Evolutionary conservation across 2,888 invertebrate species (phyloP), one percentile per base, ranked within the genome.

Genomic region (Nemapogon koenigi): DNA sequence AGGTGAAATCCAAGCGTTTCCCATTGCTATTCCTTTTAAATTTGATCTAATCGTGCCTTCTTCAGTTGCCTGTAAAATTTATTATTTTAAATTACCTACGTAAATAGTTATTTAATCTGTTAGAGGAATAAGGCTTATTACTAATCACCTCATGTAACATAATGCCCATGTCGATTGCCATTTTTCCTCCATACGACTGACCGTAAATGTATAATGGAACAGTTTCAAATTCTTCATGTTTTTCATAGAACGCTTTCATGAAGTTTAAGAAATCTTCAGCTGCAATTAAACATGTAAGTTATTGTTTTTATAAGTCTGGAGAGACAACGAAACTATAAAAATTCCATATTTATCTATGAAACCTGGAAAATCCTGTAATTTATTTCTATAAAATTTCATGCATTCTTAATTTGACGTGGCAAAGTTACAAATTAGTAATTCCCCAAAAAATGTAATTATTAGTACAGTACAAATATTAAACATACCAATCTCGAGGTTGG

Each of bases 131-230:
- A 6, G 29, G 6, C n/a, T 13, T 10, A 11, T n/a, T n/a, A 2
- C n/a, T 16, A 36, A 39, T 49, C 57, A 85, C 86, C 64, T 82
- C 71, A 40, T 71, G 55, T 59, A 87, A 78, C 38, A 69, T 58
- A 53, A 79, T 59, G 6, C 88, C 91, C 60, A 94, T 93, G 52
- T 91, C 91, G 1, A 89, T 85, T 0, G 91, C 89, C 93, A 94
- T 94, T 73, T 95, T 96, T 2, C 94, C 95, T 13, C 95, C 95
- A 61, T 95, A 95, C 0, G 94, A 94, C 62, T 96, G 94, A 16
- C 89, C 89, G 53, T 91, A 90, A 43, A 95, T 90, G 57, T 94
- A 94, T 22, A 92, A 73, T 1, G 92, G 89, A 0, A 88, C 83
- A 7, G 67, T 73, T 58, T 83, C 81, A 54, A 94, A 94, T 51